Percentiles rank a stretch among this genome's conserved stretches.
phyloP scores from a whole-genome alignment of 2,113 vertebrate species.

The Abramis brama region DNA sequence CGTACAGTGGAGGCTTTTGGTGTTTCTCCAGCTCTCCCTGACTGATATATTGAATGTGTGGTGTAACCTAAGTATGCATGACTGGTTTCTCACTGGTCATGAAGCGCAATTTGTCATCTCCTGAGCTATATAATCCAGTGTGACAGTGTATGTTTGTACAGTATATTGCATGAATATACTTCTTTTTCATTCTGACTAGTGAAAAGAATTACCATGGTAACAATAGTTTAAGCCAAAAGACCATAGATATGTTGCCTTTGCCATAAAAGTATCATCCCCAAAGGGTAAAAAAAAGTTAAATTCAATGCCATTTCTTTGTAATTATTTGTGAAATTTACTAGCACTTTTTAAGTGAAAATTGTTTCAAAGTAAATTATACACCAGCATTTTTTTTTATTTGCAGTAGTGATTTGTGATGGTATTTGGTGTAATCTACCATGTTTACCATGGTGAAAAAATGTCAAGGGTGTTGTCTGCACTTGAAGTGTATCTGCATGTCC shows the following conservation, averaged over 20 bases:
- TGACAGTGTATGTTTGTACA: background rate
- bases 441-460: background rate
- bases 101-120: background rate
- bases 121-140: background rate
- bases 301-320: background rate
- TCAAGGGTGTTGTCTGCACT: background rate
- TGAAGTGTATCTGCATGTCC: background rate
- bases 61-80: constrained; percentile 13
- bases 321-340: background rate
- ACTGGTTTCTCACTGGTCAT: background rate
- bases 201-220: background rate
- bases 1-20: background rate
- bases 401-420: background rate
- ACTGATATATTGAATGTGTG: background rate
- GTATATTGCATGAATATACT: background rate
- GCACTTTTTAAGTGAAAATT: background rate
- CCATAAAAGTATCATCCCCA: background rate
- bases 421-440: background rate
- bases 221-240: background rate
- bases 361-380: background rate
- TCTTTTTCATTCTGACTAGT: background rate
- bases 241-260: background rate
- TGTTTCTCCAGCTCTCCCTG: background rate
- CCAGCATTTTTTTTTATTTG: background rate
- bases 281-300: background rate